Evolutionary conservation across 37 sponge, comb jelly and placozoan genomes (phyloP).

Genomic region (Halisarca cf. caerulea): DNA sequence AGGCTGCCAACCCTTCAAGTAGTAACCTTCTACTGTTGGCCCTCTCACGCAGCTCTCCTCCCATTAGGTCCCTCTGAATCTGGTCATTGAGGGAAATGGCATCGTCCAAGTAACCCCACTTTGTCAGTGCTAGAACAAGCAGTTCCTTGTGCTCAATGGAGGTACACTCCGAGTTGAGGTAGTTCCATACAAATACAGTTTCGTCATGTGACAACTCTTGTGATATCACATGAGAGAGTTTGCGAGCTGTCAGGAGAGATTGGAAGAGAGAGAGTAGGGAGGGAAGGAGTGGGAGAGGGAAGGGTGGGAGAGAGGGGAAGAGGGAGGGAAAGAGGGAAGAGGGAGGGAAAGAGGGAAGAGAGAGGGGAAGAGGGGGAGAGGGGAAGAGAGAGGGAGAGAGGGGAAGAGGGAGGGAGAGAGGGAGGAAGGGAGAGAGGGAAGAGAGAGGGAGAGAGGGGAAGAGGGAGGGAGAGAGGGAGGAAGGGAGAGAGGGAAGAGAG

Average conservation of each 20-base stretch:
- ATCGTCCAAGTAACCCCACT: constrained; percentile 19
- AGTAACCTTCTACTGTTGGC: constrained; percentile 1
- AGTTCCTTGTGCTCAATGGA: constrained; percentile 1
- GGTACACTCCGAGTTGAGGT: not conserved
- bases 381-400: too few relatives aligned
- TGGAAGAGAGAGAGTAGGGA: too few relatives aligned
- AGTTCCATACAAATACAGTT: not conserved
- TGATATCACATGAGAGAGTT: constrained; percentile 1
- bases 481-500: too few relatives aligned
- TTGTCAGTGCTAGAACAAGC: not conserved
- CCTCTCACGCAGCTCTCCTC: not conserved
- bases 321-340: too few relatives aligned
- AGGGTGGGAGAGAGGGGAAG: too few relatives aligned
- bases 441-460: too few relatives aligned
- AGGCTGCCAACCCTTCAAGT: not conserved
- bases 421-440: too few relatives aligned
- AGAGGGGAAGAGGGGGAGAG: too few relatives aligned
- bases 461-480: too few relatives aligned
- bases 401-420: too few relatives aligned
- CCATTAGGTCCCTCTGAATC: not conserved
- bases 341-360: too few relatives aligned
- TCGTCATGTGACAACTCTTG: not conserved
- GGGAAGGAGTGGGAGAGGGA: too few relatives aligned
- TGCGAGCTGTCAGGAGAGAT: not conserved
- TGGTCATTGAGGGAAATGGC: not conserved